Conservation (phyloP, 2,888 invertebrate species). For the Scaptomyza caliginosa region DNA sequence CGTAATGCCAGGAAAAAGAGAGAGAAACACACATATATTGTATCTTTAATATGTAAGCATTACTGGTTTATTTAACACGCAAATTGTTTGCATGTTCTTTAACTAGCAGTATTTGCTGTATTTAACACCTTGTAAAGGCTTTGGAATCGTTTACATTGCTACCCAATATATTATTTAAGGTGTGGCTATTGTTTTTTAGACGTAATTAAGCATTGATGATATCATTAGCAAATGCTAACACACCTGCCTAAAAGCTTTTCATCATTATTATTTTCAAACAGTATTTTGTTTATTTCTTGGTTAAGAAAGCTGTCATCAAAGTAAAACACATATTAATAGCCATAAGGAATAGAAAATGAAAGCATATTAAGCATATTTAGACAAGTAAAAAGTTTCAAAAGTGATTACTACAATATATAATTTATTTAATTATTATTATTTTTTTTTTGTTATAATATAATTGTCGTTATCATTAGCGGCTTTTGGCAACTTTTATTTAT, state of each 20-base stretch:
- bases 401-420: neutral
- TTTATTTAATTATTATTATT: neutral
- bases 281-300: constrained; percentile 1
- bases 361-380: too few relatives aligned
- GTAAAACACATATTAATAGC: too few relatives aligned
- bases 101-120: neutral
- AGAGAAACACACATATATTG: neutral
- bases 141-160: constrained; percentile 6
- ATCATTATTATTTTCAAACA: constrained; percentile 45
- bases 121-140: neutral
- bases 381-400: too few relatives aligned
- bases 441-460: neutral
- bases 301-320: too few relatives aligned
- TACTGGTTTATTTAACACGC: constrained; percentile 2
- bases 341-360: too few relatives aligned
- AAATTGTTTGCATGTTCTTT: neutral
- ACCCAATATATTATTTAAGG: constrained; percentile 9
- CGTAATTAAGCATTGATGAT: constrained; percentile 32
- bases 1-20: constrained; percentile 8
- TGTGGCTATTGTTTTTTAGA: constrained; percentile 25
- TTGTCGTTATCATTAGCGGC: neutral
- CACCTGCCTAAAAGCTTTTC: neutral
- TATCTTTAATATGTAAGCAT: neutral
- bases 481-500: neutral
- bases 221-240: constrained; percentile 30